A percentile compares a stretch with the other conserved stretches of the same genome.
phyloP scores from a whole-genome alignment of 1,140 invertebrate genomes.

The Papilio polytes region DNA sequence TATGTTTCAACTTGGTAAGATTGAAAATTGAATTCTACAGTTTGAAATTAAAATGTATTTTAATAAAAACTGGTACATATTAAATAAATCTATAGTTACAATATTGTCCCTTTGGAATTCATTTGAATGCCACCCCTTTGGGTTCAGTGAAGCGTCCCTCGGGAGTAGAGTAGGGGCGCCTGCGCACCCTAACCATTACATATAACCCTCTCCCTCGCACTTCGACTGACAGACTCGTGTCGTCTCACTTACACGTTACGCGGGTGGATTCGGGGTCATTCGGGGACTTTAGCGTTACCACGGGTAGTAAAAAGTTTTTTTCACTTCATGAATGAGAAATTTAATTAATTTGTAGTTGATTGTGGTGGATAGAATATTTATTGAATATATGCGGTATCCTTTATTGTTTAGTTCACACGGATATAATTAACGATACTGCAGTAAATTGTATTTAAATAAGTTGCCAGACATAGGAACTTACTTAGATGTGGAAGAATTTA shows the following conservation, averaged over 20 bases:
- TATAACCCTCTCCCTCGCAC: conserved; percentile 45
- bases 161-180: conserved; percentile 43
- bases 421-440: background rate
- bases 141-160: conserved; percentile 23
- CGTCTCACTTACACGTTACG: background rate
- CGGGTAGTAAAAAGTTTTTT: conserved; percentile 6
- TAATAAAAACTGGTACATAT: background rate
- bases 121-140: conserved; percentile 25
- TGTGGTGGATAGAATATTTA: conserved; percentile 15
- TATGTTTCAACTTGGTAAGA: background rate
- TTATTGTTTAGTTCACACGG: conserved; percentile 12
- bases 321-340: background rate
- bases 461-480: background rate
- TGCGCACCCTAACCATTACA: conserved; percentile 42
- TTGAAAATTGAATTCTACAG: background rate
- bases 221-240: conserved; percentile 50
- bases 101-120: conserved; percentile 13
- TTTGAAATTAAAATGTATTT: background rate
- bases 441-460: background rate
- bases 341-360: conserved; percentile 12
- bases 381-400: background rate
- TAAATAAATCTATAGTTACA: conserved; percentile 26
- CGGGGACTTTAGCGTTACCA: conserved; percentile 5
- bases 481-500: background rate
- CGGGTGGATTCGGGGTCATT: conserved; percentile 22